Conservation (phyloP, 2,113 vertebrate species). For the Phoxinus phoxinus region DNA sequence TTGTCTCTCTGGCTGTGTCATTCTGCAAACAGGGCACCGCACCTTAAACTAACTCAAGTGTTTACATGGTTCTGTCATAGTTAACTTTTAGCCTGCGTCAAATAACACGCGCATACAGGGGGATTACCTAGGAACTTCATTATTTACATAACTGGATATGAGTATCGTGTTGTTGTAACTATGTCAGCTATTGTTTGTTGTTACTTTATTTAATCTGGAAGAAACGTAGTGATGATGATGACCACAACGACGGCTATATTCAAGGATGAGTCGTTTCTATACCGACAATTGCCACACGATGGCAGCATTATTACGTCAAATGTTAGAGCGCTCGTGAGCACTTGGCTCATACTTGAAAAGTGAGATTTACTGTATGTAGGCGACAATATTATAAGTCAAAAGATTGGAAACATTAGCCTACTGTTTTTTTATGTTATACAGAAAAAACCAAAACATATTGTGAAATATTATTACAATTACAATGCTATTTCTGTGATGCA, state of each 20-base stretch:
- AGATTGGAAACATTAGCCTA: too few relatives aligned
- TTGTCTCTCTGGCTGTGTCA: slow-evolving; percentile 12
- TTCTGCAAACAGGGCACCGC: slow-evolving; percentile 50
- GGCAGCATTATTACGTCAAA: not conserved
- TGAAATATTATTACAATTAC: too few relatives aligned
- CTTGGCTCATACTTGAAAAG: too few relatives aligned
- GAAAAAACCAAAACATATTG: too few relatives aligned
- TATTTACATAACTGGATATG: not conserved
- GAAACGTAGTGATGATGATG: not conserved
- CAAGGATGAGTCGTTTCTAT: not conserved
- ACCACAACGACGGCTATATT: not conserved
- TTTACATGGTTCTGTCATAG: slow-evolving; percentile 44
- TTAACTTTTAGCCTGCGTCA: slow-evolving; percentile 36
- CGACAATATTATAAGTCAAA: too few relatives aligned
- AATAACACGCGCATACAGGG: slow-evolving; percentile 3
- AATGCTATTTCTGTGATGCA: too few relatives aligned
- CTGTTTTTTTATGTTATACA: too few relatives aligned
- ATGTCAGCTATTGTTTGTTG: not conserved
- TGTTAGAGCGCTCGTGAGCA: not conserved
- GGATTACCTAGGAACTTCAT: not conserved
- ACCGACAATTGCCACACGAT: slow-evolving; percentile 4
- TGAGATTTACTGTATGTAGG: too few relatives aligned
- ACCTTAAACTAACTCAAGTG: slow-evolving; percentile 45
- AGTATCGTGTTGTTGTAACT: not conserved
- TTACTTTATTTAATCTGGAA: not conserved